Base-by-base conservation (phyloP, 2,888 invertebrate species). In the Coelinius sp. region DNA sequence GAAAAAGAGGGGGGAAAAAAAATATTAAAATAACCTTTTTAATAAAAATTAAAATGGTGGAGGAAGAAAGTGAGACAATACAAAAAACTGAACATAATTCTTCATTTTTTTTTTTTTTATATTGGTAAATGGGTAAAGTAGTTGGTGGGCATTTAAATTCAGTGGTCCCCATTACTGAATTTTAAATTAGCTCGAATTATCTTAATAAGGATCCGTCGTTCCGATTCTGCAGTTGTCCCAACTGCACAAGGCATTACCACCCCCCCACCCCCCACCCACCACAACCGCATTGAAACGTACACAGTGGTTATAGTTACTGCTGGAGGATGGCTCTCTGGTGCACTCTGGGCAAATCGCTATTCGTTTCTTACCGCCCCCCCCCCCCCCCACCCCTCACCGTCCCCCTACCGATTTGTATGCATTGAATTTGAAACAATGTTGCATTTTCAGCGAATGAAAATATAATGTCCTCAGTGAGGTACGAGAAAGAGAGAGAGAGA, bases 171-270 rank as follows among this genome's bases (percentile, higher is more conserved):
- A 68, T 12, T 24, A 77, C 80, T 81, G 82, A 81, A 82, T 82
- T 82, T 82, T 79, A 80, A 82, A 82, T 82, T 81, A 80, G 78
- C 80, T 77, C 77, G 78, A 82, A 82, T 82, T 80, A 82, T 82
- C 81, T 82, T 81, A 82, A 81, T 81, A 82, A 82, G 81, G 78
- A 82, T 81, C 82, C 82, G 73, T 71, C 76, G 74, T 76, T 76
- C 68, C 41, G 22, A 24, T 31, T 59, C 59, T 17, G 25, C 35
- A 59, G 27, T 59, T 35, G 14, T 59, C 31, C 35, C 56, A 56
- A 63, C 75, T 65, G 68, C 53, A 17, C 64, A 17, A 14, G 31
- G 17, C 31, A 31, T 31, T 59, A 59, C 38, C 38, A 70, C 52
- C 52, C 27, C 56, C 24, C 38, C 35, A 5, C 44, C 46, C 62